Conservation (phyloP, 2,888 invertebrate genomes). For the Meiosimyza platycephala region DNA sequence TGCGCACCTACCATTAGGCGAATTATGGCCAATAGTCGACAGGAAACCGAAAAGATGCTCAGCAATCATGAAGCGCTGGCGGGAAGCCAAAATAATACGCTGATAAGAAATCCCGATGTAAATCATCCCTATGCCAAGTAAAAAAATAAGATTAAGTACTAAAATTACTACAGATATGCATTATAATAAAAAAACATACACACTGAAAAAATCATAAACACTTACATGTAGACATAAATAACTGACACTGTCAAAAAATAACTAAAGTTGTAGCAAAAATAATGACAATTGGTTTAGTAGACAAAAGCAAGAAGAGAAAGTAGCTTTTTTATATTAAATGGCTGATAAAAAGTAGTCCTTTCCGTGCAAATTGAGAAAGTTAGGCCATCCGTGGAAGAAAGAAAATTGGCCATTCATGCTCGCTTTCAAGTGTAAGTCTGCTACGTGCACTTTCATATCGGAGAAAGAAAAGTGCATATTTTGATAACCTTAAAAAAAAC, state of each 20-base stretch:
- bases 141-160: constrained; percentile 39
- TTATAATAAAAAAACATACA: not conserved
- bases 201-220: constrained; percentile 21
- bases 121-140: constrained; percentile 64
- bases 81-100: constrained; percentile 62
- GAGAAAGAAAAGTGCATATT: too few relatives aligned
- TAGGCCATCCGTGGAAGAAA: too few relatives aligned
- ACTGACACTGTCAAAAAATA: not conserved
- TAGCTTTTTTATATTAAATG: too few relatives aligned
- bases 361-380: too few relatives aligned
- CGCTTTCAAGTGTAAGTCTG: too few relatives aligned
- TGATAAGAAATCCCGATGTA: constrained; percentile 64
- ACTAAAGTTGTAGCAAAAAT: not conserved
- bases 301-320: too few relatives aligned
- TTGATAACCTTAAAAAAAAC: too few relatives aligned
- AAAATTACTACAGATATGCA: constrained; percentile 8
- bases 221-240: not conserved
- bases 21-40: constrained; percentile 67
- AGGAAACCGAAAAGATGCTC: constrained; percentile 67
- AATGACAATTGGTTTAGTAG: too few relatives aligned
- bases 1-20: constrained; percentile 67
- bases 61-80: constrained; percentile 57
- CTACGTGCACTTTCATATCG: too few relatives aligned
- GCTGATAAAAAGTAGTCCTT: too few relatives aligned
- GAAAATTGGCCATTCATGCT: too few relatives aligned